A percentile compares a stretch with the other conserved stretches of the same genome.
phyloP scores from a whole-genome alignment of 1,140 invertebrate species.

The Lepidurus arcticus region DNA sequence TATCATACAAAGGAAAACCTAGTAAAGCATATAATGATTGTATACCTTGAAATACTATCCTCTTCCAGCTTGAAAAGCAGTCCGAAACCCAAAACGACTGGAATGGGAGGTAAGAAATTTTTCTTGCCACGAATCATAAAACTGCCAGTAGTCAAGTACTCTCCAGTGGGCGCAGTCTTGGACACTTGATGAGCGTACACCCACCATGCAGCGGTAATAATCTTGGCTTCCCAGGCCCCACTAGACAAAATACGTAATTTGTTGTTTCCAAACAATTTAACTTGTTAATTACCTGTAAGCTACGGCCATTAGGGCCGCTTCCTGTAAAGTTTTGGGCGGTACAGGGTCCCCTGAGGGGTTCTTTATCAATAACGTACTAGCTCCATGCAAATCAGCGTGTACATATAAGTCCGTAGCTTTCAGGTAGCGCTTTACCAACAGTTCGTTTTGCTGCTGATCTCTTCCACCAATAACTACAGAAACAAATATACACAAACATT shows the following conservation, averaged over 20 bases:
- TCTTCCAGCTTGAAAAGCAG: conserved; percentile 81
- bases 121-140: conserved; percentile 99
- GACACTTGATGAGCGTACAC: conserved; percentile 93
- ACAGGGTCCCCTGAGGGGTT: conserved; percentile 65
- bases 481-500: not conserved
- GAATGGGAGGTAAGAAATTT: conserved; percentile 87
- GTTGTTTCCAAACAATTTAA: not conserved
- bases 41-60: conserved; percentile 43
- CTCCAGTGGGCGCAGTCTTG: conserved; percentile 77
- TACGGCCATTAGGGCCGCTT: conserved; percentile 94
- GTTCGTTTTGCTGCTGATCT: conserved; percentile 96
- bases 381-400: conserved; percentile 88
- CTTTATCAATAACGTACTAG: conserved; percentile 89
- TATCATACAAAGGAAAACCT: not conserved
- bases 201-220: conserved; percentile 93
- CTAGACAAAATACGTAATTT: conserved; percentile 48
- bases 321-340: conserved; percentile 90
- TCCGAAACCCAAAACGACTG: conserved; percentile 88
- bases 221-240: conserved; percentile 94
- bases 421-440: conserved; percentile 93
- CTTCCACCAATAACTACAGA: conserved; percentile 78
- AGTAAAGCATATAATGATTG: conserved; percentile 25
- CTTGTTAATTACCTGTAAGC: conserved; percentile 68
- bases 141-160: conserved; percentile 69
- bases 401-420: conserved; percentile 77